A percentile compares a stretch with the other conserved stretches of the same genome.
Conservation (phyloP, 1,140 invertebrate genomes). For the Eriocheir sinensis region DNA sequence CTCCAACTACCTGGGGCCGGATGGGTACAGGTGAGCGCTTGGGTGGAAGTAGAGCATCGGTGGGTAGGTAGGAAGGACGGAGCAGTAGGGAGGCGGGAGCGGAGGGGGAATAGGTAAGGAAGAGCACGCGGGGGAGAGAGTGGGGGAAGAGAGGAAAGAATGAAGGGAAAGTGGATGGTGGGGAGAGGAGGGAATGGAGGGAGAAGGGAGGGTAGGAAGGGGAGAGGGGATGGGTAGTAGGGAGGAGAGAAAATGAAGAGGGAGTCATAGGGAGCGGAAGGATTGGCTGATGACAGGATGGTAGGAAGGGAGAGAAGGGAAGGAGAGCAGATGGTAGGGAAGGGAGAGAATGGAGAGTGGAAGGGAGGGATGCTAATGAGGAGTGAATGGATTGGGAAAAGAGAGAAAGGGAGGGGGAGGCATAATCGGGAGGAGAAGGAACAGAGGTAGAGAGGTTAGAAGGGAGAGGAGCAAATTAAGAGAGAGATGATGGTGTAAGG, state of each 20-base stretch:
- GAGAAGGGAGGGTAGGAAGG: conserved; percentile 28
- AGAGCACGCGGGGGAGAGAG: background rate
- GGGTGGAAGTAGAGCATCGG: background rate
- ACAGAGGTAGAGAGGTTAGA: background rate
- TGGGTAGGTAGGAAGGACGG: background rate
- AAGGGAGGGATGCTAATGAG: background rate
- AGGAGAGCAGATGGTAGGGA: background rate
- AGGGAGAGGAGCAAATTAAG: background rate
- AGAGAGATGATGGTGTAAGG: background rate
- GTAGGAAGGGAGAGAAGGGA: background rate
- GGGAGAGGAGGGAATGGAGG: conserved; percentile 43
- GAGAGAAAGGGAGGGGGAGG: background rate
- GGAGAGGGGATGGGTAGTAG: background rate
- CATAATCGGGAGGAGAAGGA: background rate
- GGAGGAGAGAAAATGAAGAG: background rate
- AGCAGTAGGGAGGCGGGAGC: background rate
- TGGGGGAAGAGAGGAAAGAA: background rate
- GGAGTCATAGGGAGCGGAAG: background rate
- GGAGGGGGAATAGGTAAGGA: background rate
- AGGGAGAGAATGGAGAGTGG: background rate
- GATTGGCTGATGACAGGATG: background rate
- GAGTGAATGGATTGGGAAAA: background rate
- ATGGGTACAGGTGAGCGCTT: conserved; percentile 9
- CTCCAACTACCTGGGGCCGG: background rate
- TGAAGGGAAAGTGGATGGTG: background rate